Conservation (phyloP, 2,797 vertebrate species). For the Artibeus jamaicensis region DNA sequence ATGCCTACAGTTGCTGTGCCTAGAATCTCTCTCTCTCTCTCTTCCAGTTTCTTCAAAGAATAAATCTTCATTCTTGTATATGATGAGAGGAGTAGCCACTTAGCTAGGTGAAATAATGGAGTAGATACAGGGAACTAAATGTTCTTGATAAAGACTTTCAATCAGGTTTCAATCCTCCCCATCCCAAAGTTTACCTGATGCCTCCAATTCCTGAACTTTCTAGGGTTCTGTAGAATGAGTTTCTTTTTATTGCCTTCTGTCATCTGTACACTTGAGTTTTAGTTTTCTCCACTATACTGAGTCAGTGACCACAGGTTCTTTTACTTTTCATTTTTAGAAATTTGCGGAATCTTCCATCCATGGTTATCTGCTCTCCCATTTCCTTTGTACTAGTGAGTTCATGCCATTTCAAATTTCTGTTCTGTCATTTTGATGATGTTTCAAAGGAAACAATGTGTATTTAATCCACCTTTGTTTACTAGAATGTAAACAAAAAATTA, state of each 20-base stretch:
- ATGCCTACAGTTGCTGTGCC: background rate
- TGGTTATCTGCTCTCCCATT: background rate
- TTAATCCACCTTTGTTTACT: background rate
- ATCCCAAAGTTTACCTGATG: background rate
- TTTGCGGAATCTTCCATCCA: background rate
- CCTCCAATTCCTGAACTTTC: background rate
- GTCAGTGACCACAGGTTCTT: background rate
- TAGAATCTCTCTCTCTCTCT: background rate
- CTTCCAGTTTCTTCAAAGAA: background rate
- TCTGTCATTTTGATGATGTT: background rate
- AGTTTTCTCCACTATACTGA: background rate
- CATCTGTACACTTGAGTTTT: background rate
- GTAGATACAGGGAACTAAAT: background rate
- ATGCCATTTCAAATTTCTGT: background rate
- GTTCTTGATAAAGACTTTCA: background rate
- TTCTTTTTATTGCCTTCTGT: background rate
- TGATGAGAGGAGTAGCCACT: background rate
- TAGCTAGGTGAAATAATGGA: background rate
- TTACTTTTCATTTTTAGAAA: background rate
- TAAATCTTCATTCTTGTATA: background rate
- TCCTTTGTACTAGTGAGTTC: background rate
- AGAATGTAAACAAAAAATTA: conserved; percentile 25
- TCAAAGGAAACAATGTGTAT: background rate
- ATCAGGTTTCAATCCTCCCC: background rate
- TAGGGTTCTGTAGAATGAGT: background rate